Base-by-base conservation (phyloP, 2,888 invertebrate species). In the Tachina lurida region DNA sequence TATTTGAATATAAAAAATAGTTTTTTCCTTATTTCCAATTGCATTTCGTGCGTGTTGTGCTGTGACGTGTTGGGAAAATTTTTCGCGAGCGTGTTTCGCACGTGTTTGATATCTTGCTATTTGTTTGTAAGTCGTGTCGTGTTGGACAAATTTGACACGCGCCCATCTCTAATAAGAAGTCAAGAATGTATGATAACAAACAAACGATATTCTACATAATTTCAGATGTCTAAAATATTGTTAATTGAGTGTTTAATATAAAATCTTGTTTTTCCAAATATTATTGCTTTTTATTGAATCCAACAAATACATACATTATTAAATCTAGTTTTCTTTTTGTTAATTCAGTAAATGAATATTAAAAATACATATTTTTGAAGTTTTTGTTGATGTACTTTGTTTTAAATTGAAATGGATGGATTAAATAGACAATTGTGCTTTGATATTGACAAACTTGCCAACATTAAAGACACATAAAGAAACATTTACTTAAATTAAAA, bases 291-390 rank as follows among this genome's bases (percentile, higher is more conserved):
- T 49, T 60, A 60, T n/a, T 31, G 19, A 7, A 60, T 52, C 43
- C 60, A 45, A 43, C 2, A 70, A 31, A 45, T 45, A 31, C 31
- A 7, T 31, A 7, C 31, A 31, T 31, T 7, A 5, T 31, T 7
- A 52, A 83, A 77, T 60, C 83, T 67, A 58, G 77, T 73, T 83
- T 83, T 39, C 0, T 5, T 47, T 75, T 62, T 49, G 5, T 22
- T 58, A 45, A 45, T 8, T 60, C 60, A 31, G 15, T 56, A 19
- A 54, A 60, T 56, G 56, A 56, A 47, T 22, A 43, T 47, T 22
- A 52, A 13, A 70, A 62, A 62, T 67, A n/a, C n/a, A n/a, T n/a
- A 45, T 22, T 70, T 19, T 13, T 41, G n/a, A 49, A 31, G 12
- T 13, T 22, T 65, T 39, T 31, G 31, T 68, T 31, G 1, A 10